phyloP scores from a whole-genome alignment of 2,797 vertebrate species.

The Lerista edwardsae region DNA sequence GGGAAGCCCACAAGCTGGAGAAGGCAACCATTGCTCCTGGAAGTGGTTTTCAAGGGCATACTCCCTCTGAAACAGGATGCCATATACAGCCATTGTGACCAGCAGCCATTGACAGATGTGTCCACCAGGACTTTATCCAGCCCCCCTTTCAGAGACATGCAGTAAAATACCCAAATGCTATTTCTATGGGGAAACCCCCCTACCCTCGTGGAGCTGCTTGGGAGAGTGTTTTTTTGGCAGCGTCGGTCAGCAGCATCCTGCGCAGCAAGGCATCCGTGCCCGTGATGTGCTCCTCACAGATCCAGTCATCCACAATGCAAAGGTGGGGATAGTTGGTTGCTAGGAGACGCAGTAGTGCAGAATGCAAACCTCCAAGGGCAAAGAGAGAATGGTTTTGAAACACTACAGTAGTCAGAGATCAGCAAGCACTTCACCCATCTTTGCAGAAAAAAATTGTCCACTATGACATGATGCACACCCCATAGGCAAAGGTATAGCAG shows the following conservation, averaged over 20 bases:
- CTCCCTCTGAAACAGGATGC: no score
- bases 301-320: conserved; percentile 98
- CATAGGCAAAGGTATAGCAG: not conserved
- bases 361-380: conserved; percentile 87
- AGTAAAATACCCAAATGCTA: not conserved
- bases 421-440: not conserved
- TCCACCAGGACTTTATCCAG: no score
- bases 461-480: no score
- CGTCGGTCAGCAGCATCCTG: conserved; percentile 91
- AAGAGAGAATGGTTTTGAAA: not conserved
- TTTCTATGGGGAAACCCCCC: not conserved
- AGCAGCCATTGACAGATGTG: no score
- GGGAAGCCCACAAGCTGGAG: no score
- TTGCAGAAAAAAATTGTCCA: not conserved
- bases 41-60: no score
- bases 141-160: not conserved
- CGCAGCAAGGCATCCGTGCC: conserved; percentile 91
- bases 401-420: not conserved
- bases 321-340: conserved; percentile 97
- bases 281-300: conserved; percentile 96
- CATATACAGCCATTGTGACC: no score
- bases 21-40: no score
- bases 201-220: conserved; percentile 92
- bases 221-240: conserved; percentile 90
- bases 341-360: conserved; percentile 91